Conservation (phyloP, 2,113 vertebrate genomes). For the Paralichthys olivaceus region DNA sequence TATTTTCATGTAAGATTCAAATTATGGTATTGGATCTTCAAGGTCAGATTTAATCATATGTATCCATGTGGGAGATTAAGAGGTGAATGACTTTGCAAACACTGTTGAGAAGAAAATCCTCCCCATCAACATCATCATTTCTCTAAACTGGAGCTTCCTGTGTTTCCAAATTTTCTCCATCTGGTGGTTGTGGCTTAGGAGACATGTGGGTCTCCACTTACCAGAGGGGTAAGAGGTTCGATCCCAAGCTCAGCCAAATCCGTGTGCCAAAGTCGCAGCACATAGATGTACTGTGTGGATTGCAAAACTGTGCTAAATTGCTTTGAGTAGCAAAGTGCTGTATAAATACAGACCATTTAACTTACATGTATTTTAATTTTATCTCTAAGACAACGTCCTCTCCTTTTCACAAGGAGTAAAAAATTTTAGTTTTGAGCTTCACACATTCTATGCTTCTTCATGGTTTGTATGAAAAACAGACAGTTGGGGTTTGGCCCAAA, state of each 20-base stretch:
- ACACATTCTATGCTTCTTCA: slow-evolving; percentile 27
- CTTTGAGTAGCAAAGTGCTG: too few relatives aligned
- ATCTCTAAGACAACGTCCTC: too few relatives aligned
- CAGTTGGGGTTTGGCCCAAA: slow-evolving; percentile 17
- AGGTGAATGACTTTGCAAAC: slow-evolving; percentile 36
- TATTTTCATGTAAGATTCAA: not conserved
- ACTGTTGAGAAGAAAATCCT: slow-evolving; percentile 26
- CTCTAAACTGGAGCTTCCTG: slow-evolving; percentile 6
- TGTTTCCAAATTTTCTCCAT: not conserved
- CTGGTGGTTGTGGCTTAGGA: not conserved
- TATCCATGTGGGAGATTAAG: slow-evolving; percentile 32
- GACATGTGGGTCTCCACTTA: not conserved
- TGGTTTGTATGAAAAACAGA: slow-evolving; percentile 45
- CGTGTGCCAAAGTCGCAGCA: too few relatives aligned
- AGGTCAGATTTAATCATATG: slow-evolving; percentile 4
- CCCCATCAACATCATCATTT: slow-evolving; percentile 3
- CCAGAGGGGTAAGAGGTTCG: not conserved
- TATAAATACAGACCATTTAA: too few relatives aligned
- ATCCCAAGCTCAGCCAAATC: not conserved
- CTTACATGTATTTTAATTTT: too few relatives aligned
- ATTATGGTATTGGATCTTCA: slow-evolving; percentile 4
- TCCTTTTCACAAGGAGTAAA: not conserved
- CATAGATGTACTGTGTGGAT: too few relatives aligned
- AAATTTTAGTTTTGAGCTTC: not conserved
- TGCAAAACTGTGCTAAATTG: too few relatives aligned